phyloP scores from a whole-genome alignment of 1,140 invertebrate species.

The Delia radicum region DNA sequence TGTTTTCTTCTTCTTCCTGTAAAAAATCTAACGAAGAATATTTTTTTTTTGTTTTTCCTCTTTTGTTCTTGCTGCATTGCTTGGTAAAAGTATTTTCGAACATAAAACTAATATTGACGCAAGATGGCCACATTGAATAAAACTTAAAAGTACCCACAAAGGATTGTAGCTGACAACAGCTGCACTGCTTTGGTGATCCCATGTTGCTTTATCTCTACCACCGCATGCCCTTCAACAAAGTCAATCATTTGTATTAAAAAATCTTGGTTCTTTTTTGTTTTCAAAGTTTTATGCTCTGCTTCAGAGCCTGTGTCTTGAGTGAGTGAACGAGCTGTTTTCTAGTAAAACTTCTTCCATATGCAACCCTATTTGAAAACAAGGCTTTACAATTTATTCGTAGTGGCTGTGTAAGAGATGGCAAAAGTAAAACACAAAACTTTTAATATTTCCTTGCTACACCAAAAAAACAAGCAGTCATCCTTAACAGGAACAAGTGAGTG shows the following conservation, averaged over 20 bases:
- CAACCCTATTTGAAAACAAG: not conserved
- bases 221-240: conserved; percentile 4
- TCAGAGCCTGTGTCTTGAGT: not conserved
- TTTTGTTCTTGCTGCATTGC: not conserved
- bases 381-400: conserved; percentile 19
- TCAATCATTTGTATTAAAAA: conserved; percentile 15
- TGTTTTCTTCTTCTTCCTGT: too few relatives aligned
- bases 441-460: conserved; percentile 3
- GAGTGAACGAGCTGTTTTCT: not conserved
- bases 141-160: conserved; percentile 10
- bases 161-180: conserved; percentile 13
- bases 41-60: too few relatives aligned
- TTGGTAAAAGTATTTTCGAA: conserved; percentile 1
- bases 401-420: not conserved
- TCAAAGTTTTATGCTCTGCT: not conserved
- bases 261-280: not conserved
- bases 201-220: too few relatives aligned
- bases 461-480: not conserved
- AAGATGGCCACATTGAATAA: conserved; percentile 10
- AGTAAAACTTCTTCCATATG: not conserved
- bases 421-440: conserved; percentile 22
- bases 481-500: not conserved
- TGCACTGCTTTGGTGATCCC: not conserved
- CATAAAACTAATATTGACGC: conserved; percentile 19
- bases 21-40: too few relatives aligned